Conservation (phyloP, 2,797 vertebrate genomes). For the Orestias chungarensis region DNA sequence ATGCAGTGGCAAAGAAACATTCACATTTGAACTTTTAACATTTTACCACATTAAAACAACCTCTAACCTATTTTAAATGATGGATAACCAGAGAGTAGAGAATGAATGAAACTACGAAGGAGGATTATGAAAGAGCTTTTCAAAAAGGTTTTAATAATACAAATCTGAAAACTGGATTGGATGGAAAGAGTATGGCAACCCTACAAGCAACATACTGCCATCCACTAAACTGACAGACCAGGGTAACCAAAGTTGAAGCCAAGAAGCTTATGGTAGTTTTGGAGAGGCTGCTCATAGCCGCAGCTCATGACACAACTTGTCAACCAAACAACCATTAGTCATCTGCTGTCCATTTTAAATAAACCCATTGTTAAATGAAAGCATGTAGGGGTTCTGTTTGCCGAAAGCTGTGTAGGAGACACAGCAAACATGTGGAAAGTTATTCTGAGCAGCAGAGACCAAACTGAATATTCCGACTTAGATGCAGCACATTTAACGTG, state of each 20-base stretch:
- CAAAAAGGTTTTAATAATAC: background rate
- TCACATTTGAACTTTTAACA: background rate
- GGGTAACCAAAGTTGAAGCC: too few relatives aligned
- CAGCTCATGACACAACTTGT: background rate
- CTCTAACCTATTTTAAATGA: background rate
- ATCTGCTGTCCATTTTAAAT: background rate
- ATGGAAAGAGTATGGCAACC: background rate
- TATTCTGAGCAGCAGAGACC: background rate
- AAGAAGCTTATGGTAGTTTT: too few relatives aligned
- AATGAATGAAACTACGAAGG: too few relatives aligned
- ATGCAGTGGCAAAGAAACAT: background rate
- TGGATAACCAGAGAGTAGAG: background rate
- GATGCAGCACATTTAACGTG: too few relatives aligned
- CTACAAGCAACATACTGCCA: background rate
- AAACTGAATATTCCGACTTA: too few relatives aligned
- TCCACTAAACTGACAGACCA: background rate
- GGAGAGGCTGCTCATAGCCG: background rate
- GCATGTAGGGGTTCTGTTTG: background rate
- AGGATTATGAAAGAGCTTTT: background rate
- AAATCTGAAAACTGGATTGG: background rate
- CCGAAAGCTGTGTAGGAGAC: background rate
- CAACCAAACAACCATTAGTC: background rate
- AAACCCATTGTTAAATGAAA: background rate
- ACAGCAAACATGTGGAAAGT: background rate
- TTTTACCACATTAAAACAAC: background rate